phyloP scores from a whole-genome alignment of 1,140 invertebrate species.

The Drosophila rhopaloa region DNA sequence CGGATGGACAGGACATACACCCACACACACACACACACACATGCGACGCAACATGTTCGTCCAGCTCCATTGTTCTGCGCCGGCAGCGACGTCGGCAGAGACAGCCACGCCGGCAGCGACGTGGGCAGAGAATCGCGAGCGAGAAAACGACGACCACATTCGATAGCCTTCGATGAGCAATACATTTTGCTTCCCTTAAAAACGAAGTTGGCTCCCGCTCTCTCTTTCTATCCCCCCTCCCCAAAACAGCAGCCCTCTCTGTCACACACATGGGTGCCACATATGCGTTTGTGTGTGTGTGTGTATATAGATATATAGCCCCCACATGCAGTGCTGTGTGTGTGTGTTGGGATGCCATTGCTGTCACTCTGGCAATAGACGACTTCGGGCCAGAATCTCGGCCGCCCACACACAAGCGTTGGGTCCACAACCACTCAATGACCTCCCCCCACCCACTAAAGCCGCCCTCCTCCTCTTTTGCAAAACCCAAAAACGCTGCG shows the following conservation, averaged over 20 bases:
- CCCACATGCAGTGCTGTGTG: conserved; percentile 17
- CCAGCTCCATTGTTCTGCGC: conserved; percentile 66
- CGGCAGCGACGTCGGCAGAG: conserved; percentile 6
- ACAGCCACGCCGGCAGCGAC: conserved; percentile 4
- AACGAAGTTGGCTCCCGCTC: conserved; percentile 37
- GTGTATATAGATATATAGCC: conserved; percentile 9
- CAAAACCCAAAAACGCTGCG: conserved; percentile 35
- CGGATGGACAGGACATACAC: conserved; percentile 42
- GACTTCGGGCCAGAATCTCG: conserved; percentile 46
- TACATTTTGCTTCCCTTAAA: conserved; percentile 82
- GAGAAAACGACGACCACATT: conserved; percentile 68
- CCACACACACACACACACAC: conserved; percentile 28
- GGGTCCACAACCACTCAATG: conserved; percentile 76
- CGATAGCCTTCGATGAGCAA: conserved; percentile 83
- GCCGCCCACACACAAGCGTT: conserved; percentile 44
- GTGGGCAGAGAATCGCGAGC: conserved; percentile 20
- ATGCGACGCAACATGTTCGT: conserved; percentile 78
- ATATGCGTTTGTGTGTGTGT: conserved; percentile 28
- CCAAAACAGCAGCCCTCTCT: conserved; percentile 1
- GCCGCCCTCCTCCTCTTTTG: background rate
- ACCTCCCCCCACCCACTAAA: conserved; percentile 42
- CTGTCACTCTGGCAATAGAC: conserved; percentile 59
- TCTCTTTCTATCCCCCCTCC: conserved; percentile 22
- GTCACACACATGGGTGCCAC: conserved; percentile 11
- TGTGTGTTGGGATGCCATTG: conserved; percentile 34